Evolutionary conservation across 1,140 invertebrate genomes (phyloP).

Genomic region (Psix sp.): DNA sequence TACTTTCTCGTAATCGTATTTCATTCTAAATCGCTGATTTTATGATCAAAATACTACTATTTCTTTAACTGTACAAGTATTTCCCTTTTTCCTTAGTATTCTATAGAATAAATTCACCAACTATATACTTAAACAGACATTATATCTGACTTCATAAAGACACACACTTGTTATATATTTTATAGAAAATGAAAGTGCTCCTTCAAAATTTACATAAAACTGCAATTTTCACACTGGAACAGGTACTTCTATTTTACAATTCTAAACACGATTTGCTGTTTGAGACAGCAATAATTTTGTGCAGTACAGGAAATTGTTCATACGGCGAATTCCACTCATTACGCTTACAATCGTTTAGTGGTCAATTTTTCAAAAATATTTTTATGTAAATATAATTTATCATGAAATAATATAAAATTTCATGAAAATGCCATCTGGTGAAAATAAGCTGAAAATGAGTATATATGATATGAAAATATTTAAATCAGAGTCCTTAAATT

Average conservation of each 20-base stretch:
- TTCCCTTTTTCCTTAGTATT: slow-evolving; percentile 10
- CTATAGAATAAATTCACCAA: slow-evolving; percentile 37
- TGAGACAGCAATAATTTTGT: slow-evolving; percentile 17
- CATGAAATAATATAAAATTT: too few species aligned
- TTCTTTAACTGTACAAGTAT: slow-evolving; percentile 1
- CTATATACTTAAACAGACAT: slow-evolving; percentile 15
- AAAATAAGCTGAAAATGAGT: too few species aligned
- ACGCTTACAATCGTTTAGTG: too few species aligned
- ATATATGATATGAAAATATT: slow-evolving; percentile 14
- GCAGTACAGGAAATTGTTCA: too few species aligned
- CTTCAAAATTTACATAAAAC: slow-evolving; percentile 42
- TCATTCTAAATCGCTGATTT: too few species aligned
- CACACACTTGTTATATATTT: slow-evolving; percentile 25
- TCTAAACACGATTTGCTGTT: slow-evolving; percentile 12
- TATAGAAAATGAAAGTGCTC: slow-evolving; percentile 41
- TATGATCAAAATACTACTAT: slow-evolving; percentile 14
- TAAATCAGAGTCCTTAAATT: slow-evolving; percentile 40
- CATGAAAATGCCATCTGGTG: too few species aligned
- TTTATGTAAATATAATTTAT: too few species aligned
- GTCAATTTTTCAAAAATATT: too few species aligned
- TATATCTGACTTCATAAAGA: slow-evolving; percentile 39
- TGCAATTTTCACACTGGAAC: slow-evolving; percentile 24
- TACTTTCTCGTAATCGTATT: too few species aligned
- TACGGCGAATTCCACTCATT: too few species aligned
- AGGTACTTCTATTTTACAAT: slow-evolving; percentile 31